Evolutionary conservation across 1,140 invertebrate genomes (phyloP), one percentile per base, ranked within the genome.

Genomic region (Oedothorax gibbosus): DNA sequence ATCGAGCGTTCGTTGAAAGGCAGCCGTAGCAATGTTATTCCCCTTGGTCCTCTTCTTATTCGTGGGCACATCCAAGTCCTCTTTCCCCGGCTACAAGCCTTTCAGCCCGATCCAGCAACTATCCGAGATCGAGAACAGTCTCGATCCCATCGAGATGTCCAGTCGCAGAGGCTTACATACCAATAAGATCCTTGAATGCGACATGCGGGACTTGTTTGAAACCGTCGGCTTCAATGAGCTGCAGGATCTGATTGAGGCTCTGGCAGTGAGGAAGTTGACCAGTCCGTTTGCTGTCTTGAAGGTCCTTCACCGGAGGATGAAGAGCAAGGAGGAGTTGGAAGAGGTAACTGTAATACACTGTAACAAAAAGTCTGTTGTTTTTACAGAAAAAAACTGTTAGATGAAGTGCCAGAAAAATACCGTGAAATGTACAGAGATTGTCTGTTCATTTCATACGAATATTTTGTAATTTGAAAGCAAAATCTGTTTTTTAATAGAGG

Each of bases 241-340:
- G 21, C 68, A 82, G 54, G 21, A 20, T 0, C 54, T 82, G 18
- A 64, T 82, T 14, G 79, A 82, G 64, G 56, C 69, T 14, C 21
- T 82, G 2, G 79, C 79, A 14, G 21, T 7, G 50, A 82, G 60
- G 12, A 72, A 72, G 49, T 54, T 56, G 11, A 53, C 53, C 2
- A 82, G 20, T 15, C 49, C 69, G 2, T 72, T 60, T 35, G 56
- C 69, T 12, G 6, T 82, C 9, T 51, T 82, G 18, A 72, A 21
- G 20, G 62, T 62, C 15, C 57, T 82, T 12, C 56, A 82, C 20
- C 57, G 54, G 73, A 82, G 68, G 9, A 72, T 72, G n/a, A 82
- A 72, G n/a, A 82, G 14, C 15, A 72, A 73, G 10, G 68, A 73
- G 15, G 56, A 82, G 11, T 21, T 64, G 6, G 68, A 72, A 72